Evolutionary conservation across 2,888 invertebrate species (phyloP).

Genomic region (Caprella mutica): DNA sequence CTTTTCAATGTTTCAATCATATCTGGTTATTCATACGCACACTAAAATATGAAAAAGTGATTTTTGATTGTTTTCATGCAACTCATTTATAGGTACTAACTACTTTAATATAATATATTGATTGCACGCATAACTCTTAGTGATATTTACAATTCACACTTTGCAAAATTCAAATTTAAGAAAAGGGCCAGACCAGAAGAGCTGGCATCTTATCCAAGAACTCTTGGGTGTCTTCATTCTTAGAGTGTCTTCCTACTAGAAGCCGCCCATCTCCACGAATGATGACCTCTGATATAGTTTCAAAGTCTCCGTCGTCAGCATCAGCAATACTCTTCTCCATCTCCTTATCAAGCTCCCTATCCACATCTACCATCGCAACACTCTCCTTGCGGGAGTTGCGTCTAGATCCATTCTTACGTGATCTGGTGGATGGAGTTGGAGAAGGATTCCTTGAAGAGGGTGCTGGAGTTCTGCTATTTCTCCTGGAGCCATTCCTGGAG

Average conservation of each 20-base stretch:
- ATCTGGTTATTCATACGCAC: no score
- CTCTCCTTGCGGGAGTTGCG: neutral
- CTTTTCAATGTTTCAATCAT: no score
- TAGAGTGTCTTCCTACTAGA: constrained; percentile 68
- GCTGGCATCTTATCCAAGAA: constrained; percentile 82
- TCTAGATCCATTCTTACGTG: neutral
- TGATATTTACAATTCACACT: neutral
- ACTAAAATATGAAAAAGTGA: no score
- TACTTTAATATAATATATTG: no score
- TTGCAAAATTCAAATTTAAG: neutral
- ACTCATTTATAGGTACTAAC: no score
- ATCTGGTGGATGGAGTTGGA: neutral
- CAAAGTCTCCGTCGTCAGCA: constrained; percentile 25
- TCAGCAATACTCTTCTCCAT: constrained; percentile 7
- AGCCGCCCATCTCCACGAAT: constrained; percentile 44
- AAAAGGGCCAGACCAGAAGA: constrained; percentile 59
- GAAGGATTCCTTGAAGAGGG: neutral
- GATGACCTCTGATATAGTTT: constrained; percentile 15
- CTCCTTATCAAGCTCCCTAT: constrained; percentile 9
- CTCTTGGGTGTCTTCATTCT: constrained; percentile 65
- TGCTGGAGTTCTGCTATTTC: neutral
- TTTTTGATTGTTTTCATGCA: no score
- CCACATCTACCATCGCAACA: neutral
- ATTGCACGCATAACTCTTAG: neutral
- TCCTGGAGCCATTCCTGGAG: constrained; percentile 37